Conservation (phyloP, 2,113 vertebrate species). For the Mirza zaza region DNA sequence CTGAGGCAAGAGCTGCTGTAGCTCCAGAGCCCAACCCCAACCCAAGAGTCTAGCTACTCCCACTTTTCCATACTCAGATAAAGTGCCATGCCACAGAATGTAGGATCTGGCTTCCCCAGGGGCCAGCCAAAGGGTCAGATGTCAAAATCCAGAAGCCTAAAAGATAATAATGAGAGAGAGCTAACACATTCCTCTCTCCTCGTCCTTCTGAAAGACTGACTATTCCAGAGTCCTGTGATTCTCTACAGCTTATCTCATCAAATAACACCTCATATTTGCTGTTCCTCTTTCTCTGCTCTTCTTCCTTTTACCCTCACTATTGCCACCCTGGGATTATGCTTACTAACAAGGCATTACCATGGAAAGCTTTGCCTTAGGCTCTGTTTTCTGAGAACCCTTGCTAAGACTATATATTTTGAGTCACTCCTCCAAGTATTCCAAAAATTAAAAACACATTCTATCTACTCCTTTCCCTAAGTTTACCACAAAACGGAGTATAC, state of each 20-base stretch:
- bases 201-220: background rate
- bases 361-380: background rate
- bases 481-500: background rate
- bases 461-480: background rate
- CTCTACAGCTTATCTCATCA: background rate
- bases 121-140: background rate
- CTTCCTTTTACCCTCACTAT: background rate
- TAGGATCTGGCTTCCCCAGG: background rate
- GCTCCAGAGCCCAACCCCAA: background rate
- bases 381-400: background rate
- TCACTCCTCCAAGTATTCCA: background rate
- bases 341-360: background rate
- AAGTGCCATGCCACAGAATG: rapidly evolving
- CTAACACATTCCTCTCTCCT: background rate
- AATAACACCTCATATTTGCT: background rate
- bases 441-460: background rate
- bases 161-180: background rate
- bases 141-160: background rate
- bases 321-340: background rate
- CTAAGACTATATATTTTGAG: background rate
- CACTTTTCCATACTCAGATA: background rate
- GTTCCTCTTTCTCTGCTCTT: background rate
- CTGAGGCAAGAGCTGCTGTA: background rate
- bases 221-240: background rate
- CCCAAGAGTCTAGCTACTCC: background rate